A percentile compares a stretch with the other conserved stretches of the same genome.
phyloP scores from a whole-genome alignment of 2,797 vertebrate species.

The Petrocephalus schoutedeni region DNA sequence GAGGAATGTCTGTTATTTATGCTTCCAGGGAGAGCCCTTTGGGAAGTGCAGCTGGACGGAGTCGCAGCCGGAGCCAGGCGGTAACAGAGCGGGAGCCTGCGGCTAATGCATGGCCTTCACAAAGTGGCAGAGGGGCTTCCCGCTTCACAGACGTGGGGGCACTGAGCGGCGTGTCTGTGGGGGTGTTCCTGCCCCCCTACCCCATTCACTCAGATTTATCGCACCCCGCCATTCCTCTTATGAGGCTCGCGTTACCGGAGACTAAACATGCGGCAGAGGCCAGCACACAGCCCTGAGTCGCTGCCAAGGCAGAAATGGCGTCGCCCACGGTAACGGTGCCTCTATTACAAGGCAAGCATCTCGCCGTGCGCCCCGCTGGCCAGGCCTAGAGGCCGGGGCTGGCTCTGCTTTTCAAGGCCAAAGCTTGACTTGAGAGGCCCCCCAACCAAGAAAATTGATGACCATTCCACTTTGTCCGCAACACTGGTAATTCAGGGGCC shows the following conservation, averaged over 20 bases:
- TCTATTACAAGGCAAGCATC: not conserved
- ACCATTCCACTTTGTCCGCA: not conserved
- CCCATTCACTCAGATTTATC: not conserved
- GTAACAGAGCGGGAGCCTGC: not conserved
- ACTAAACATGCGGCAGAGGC: not conserved
- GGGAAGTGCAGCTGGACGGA: conserved; percentile 38
- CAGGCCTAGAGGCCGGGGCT: not conserved
- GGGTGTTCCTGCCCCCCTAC: not conserved
- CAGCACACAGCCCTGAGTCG: too few species aligned
- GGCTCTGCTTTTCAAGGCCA: not conserved
- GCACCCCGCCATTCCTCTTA: not conserved
- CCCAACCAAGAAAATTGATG: not conserved
- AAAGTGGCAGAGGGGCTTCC: not conserved
- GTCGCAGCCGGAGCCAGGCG: too few species aligned
- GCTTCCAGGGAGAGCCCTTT: conserved; percentile 67
- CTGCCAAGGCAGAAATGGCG: not conserved
- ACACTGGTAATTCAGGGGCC: not conserved
- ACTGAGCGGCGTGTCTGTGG: not conserved
- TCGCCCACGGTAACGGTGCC: not conserved
- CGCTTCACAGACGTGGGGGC: not conserved
- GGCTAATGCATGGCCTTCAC: not conserved
- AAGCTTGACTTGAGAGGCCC: not conserved
- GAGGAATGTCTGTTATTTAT: conserved; percentile 71
- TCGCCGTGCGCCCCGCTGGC: not conserved
- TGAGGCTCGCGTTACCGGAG: not conserved